A percentile compares a stretch with the other conserved stretches of the same genome.
Evolutionary conservation across 2,113 vertebrate species (phyloP).

Genomic region (Uropsilus gracilis): DNA sequence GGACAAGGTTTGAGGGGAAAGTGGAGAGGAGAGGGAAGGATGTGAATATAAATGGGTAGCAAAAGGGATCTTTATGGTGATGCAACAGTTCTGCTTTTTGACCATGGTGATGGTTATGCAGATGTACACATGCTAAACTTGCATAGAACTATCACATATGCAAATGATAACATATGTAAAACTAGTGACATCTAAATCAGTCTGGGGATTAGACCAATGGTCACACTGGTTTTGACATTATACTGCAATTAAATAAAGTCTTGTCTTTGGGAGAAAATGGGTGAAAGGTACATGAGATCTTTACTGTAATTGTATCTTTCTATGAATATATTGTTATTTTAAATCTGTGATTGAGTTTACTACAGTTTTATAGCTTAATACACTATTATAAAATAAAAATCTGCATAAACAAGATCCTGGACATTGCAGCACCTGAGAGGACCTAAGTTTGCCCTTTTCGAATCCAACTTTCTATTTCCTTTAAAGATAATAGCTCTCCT

Average conservation of each 20-base stretch:
- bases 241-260: not conserved
- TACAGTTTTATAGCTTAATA: not conserved
- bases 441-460: not conserved
- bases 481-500: not conserved
- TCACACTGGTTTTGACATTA: not conserved
- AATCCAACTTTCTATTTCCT: too few species aligned
- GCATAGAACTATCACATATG: not conserved
- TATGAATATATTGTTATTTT: not conserved
- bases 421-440: not conserved
- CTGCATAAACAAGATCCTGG: not conserved
- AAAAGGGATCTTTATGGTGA: not conserved
- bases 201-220: not conserved
- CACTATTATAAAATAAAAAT: not conserved
- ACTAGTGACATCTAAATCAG: not conserved
- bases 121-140: accelerated
- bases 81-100: not conserved
- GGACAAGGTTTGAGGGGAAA: not conserved
- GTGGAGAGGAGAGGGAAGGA: accelerated
- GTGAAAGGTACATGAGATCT: not conserved
- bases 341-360: not conserved
- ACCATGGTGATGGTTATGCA: not conserved
- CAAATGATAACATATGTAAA: too few species aligned
- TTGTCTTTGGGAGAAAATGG: not conserved
- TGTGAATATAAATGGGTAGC: too few species aligned
- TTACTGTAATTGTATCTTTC: not conserved